Evolutionary conservation across 2,888 invertebrate genomes (phyloP), one percentile per base, ranked within the genome.

Genomic region (Gymnosoma rotundatum): DNA sequence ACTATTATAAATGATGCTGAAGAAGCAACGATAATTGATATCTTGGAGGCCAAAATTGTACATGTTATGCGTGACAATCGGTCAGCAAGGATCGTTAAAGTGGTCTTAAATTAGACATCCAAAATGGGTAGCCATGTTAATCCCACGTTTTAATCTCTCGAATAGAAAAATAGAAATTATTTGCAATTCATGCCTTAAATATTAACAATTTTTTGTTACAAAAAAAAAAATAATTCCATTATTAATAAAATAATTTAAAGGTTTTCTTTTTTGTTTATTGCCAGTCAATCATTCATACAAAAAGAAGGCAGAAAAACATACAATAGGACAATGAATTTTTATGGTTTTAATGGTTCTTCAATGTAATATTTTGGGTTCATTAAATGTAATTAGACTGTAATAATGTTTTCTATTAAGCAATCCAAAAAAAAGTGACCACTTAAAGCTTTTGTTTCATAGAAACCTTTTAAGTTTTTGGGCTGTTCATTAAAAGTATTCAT

Each of bases 291-390:
- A 50, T 58, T 66, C 32, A 58, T 14, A 1, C 56, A 45, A 9
- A 64, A 67, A 42, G 42, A 38, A 50, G 45, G 45, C 14, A 16
- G n/a, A 48, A 6, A 7, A 48, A 1, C 5, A 48, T n/a, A 48
- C 1, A 48, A 48, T 0, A 66, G 9, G 0, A 66, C 3, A 32
- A 64, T 20, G 67, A 25, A 38, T 76, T 69, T 67, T 18, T 76
- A 76, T 50, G 60, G 42, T 25, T 76, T 69, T 76, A 52, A 60
- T 69, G 18, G 25, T 16, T 1, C 20, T 74, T 21, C 2, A 74
- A 25, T 3, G 20, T n/a, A 8, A 50, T 50, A 16, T 32, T n/a
- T n/a, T n/a, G n/a, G n/a, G n/a, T n/a, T 50, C 2, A 32, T 73
- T 50, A 50, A 73, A 61, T 63, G 25, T 25, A 1, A 25, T 2